Conservation (phyloP, 1,140 invertebrate species). For the Sminthurides bifidus region DNA sequence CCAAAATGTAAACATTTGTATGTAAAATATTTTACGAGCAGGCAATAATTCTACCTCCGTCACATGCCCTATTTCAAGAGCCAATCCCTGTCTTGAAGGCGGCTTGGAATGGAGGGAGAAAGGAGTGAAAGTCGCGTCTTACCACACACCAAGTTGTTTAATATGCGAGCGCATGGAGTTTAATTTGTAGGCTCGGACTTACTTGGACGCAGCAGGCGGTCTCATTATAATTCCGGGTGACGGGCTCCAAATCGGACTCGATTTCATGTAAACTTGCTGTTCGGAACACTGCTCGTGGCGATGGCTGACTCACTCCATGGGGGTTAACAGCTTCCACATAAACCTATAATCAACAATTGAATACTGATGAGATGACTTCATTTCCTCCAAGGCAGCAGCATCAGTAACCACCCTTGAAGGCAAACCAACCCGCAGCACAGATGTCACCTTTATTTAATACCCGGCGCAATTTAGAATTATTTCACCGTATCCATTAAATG, state of each 20-base stretch:
- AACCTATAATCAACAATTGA: slow-evolving; percentile 12
- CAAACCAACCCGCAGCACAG: background rate
- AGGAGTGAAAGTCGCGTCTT: background rate
- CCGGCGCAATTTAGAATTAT: background rate
- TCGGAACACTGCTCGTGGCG: slow-evolving; percentile 57
- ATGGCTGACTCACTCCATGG: slow-evolving; percentile 61
- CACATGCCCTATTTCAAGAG: background rate
- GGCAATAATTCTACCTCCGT: background rate
- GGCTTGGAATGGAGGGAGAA: background rate
- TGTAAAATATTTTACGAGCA: background rate
- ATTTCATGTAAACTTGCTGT: slow-evolving; percentile 52
- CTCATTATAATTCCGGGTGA: slow-evolving; percentile 51
- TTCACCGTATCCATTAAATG: no score
- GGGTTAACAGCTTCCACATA: slow-evolving; percentile 67
- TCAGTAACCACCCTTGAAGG: background rate
- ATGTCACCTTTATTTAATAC: no score
- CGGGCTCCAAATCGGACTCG: slow-evolving; percentile 44
- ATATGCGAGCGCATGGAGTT: background rate
- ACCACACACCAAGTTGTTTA: background rate
- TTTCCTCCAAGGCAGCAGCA: background rate
- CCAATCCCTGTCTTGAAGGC: background rate
- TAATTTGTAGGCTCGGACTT: slow-evolving; percentile 7
- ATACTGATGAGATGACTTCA: background rate
- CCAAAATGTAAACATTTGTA: no score
- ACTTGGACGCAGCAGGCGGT: slow-evolving; percentile 56